Evolutionary conservation across 2,113 vertebrate species (phyloP), one percentile per base, ranked within the genome.

Genomic region (Anseranas semipalmata): DNA sequence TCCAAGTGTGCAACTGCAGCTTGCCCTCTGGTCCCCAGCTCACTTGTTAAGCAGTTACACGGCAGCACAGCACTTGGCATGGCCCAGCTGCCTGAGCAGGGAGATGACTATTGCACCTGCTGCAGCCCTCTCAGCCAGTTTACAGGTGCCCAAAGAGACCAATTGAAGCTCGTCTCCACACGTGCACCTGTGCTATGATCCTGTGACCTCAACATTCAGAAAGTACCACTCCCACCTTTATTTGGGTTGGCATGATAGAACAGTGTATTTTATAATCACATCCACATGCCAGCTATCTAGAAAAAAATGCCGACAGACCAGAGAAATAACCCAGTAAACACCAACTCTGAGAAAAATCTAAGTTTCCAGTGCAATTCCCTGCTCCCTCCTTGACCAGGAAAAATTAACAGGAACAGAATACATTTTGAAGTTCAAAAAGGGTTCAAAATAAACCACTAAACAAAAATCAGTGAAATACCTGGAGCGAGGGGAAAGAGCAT

Each of bases 371-470:
- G 30, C 33, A 81, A 27, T 59, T 85, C 7, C 16, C 32, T 37
- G 27, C 32, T 65, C 27, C 19, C 37, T 70, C 33, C 20, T 28
- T 24, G 9, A 86, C 9, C 12, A 71, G 16, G 8, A 82, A 93
- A 52, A 11, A 15, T 15, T 13, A 66, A 46, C 13, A 70, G 15
- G 7, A 70, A 62, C 70, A 17, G 20, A 58, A 92, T 7, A 73
- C 11, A 15, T n/a, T n/a, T 0, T 30, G 0, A 73, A 70, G 7
- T 32, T 76, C 15, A 68, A 63, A 67, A 30, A 6, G 6, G 2
- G 1, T 10, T 93, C 50, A 48, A 48, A 82, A 79, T 5, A 85
- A 94, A 28, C 1, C 15, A 60, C 18, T 62, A 39, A 58, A 65
- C 4, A 59, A 92, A 85, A 72, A 8, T 65, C 19, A 27, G 30